phyloP scores from a whole-genome alignment of 2,113 vertebrate species.

The Corythornis vintsioides region DNA sequence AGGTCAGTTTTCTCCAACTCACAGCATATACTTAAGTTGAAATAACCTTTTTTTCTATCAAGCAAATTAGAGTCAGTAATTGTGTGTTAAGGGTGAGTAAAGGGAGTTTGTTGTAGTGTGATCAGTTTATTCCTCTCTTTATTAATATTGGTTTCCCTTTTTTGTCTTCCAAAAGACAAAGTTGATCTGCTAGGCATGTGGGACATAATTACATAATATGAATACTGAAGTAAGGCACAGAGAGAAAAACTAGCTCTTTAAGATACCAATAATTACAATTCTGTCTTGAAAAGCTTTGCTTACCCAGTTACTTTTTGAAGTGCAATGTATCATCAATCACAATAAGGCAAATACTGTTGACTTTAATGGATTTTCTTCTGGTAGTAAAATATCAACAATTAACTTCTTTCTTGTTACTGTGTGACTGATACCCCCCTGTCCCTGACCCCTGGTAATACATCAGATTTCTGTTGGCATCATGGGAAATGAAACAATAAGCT shows the following conservation, averaged over 20 bases:
- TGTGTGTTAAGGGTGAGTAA: constrained; percentile 60
- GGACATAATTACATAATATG: constrained; percentile 23
- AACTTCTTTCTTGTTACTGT: not conserved
- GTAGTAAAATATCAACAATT: not conserved
- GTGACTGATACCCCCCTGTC: not conserved
- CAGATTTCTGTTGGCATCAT: not conserved
- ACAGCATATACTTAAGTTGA: constrained; percentile 31
- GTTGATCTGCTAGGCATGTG: not conserved
- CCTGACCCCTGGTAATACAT: not conserved
- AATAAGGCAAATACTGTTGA: not conserved
- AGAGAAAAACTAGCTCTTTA: constrained; percentile 43
- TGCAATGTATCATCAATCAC: not conserved
- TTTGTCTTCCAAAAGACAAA: constrained; percentile 38
- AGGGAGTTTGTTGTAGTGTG: constrained; percentile 50
- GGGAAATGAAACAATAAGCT: not conserved
- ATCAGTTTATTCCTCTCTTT: constrained; percentile 47
- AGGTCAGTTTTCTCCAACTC: constrained; percentile 6
- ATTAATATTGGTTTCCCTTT: constrained; percentile 12
- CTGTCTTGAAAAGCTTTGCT: not conserved
- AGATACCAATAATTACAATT: constrained; percentile 48
- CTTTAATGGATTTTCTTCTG: not conserved
- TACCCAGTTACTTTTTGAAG: not conserved
- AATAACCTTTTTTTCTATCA: not conserved
- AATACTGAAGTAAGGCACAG: not conserved
- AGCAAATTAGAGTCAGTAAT: constrained; percentile 24